Evolutionary conservation across 2,113 vertebrate species (phyloP).

Genomic region (Microcebus murinus): DNA sequence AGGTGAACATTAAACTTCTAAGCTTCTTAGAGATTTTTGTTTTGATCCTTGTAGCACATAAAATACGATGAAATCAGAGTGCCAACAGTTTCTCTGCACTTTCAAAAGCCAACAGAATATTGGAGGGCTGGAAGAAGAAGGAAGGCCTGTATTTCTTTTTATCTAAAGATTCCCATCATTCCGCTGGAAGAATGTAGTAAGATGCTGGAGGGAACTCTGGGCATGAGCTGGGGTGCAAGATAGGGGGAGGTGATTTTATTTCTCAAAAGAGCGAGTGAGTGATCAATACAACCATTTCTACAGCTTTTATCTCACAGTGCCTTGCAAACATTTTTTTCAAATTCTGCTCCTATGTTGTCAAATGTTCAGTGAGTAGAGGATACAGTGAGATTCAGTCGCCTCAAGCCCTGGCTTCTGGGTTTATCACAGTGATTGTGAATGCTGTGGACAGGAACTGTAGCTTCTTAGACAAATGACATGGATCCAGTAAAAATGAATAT

Average conservation of each 20-base stretch:
- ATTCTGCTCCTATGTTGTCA: background rate
- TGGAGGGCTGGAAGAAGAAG: background rate
- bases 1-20: background rate
- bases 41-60: constrained; percentile 11
- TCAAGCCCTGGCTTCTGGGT: background rate
- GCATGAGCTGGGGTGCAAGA: background rate
- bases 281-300: background rate
- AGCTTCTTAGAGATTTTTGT: constrained; percentile 31
- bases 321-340: background rate
- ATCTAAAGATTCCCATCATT: background rate
- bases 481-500: constrained; percentile 6
- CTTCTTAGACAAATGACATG: background rate
- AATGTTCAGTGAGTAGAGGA: background rate
- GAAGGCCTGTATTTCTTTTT: constrained; percentile 9
- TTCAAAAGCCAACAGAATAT: constrained; percentile 22
- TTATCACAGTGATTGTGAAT: background rate
- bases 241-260: background rate
- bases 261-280: background rate
- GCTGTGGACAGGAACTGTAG: background rate
- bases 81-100: background rate
- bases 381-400: background rate
- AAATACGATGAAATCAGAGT: constrained; percentile 44
- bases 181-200: background rate
- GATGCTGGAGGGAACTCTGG: background rate
- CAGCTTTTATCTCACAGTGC: background rate